Evolutionary conservation across 2,888 invertebrate species (phyloP).

Genomic region (Hemaris fuciformis): DNA sequence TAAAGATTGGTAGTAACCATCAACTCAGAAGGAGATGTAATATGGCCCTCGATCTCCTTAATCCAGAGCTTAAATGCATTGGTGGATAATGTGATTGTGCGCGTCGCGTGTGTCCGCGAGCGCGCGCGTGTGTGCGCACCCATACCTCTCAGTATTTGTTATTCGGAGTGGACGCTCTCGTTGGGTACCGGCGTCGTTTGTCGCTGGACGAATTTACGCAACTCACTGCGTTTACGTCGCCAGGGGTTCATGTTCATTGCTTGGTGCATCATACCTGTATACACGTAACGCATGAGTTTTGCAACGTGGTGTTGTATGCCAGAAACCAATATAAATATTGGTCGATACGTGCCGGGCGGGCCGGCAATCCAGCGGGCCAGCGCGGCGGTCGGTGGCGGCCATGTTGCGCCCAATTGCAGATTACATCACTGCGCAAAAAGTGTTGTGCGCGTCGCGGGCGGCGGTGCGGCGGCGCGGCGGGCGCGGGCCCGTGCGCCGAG

Average conservation of each 20-base stretch:
- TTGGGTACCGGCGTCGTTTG: background rate
- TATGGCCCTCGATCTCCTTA: too few relatives aligned
- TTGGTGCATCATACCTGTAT: background rate
- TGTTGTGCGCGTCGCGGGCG: conserved; percentile 53
- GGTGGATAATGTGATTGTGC: background rate
- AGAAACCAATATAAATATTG: background rate
- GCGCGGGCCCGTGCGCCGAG: conserved; percentile 21
- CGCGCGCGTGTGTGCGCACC: background rate
- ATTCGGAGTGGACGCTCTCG: background rate
- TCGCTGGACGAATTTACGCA: background rate
- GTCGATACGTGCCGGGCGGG: background rate
- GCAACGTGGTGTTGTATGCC: background rate
- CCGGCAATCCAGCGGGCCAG: conserved; percentile 19
- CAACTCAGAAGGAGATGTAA: too few relatives aligned
- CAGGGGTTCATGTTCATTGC: too few relatives aligned
- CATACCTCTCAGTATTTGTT: background rate
- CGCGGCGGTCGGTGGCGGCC: conserved; percentile 49
- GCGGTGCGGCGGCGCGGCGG: conserved; percentile 40
- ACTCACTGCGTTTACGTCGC: background rate
- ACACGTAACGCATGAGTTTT: background rate
- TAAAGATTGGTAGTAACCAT: too few relatives aligned
- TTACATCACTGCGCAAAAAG: conserved; percentile 79
- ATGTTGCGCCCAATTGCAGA: conserved; percentile 76
- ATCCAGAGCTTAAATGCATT: too few relatives aligned
- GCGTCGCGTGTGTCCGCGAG: background rate